Base-by-base conservation (phyloP, 1,140 invertebrate genomes). In the Drosophila mauritiana region DNA sequence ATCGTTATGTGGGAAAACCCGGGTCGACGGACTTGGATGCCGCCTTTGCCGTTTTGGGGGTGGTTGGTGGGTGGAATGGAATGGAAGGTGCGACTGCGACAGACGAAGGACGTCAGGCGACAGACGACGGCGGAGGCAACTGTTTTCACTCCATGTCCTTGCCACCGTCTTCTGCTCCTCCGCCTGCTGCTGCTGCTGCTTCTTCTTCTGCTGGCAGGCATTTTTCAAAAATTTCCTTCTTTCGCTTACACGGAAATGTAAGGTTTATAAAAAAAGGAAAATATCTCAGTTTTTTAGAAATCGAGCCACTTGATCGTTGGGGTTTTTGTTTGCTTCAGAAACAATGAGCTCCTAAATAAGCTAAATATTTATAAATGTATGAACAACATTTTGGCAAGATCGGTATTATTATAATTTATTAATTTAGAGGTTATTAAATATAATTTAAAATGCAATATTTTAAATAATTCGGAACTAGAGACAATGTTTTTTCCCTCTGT, bases 1-100 rank as follows among this genome's bases (percentile, higher is more conserved):
- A 88, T 88, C 83, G 83, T 88, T 88, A 88, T 88, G 83, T 89
- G 79, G 73, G 56, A 57, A 65, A 68, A 51, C 67, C 70, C 83
- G 83, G 83, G 83, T 88, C 83, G 84, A 83, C 83, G 84, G 83
- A 89, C 83, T 86, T 86, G 75, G 64, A 56, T 77, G 78, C 70
- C 75, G 80, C 68, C 58, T 68, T 59, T 49, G 52, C 27, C 62
- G 22, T 59, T 80, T 89, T 88, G 84, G 83, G 83, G 83, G 80
- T 83, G 80, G 81, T 76, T 83, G 49, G n/a, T 68, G 46, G 58
- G 46, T 64, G 45, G 34, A 17, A 37, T 37, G 39, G 59, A 39
- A 62, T 73, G 70, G 73, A 83, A 88, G 83, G 83, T 86, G 78
- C 57, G 69, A 59, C 64, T 59, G 64, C 63, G 61, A 58, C 64